Evolutionary conservation across 23 tunicate species (phyloP).

Genomic region (Halocynthia aurantium): DNA sequence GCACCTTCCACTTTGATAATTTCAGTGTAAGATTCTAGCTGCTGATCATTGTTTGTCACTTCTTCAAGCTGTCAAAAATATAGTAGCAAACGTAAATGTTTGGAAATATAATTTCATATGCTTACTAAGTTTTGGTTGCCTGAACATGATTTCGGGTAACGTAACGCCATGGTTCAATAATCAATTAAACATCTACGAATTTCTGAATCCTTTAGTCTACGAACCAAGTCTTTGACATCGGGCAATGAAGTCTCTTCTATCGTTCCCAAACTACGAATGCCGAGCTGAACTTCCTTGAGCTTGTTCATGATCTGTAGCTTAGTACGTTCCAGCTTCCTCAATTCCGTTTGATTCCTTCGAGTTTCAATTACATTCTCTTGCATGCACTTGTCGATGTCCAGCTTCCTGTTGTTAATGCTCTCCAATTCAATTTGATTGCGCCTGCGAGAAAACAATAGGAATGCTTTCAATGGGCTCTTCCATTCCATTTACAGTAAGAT

Average conservation of each 20-base stretch:
- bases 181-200: no score
- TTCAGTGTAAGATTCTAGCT: conserved; percentile 34
- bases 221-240: conserved; percentile 49
- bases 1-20: conserved; percentile 27
- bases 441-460: no score
- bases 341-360: conserved; percentile 19
- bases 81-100: no score
- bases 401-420: background rate
- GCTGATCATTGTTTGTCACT: conserved; percentile 60
- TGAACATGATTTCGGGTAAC: no score
- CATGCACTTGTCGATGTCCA: background rate
- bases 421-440: conserved; percentile 15
- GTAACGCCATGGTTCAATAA: no score
- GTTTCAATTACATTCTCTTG: conserved; percentile 3
- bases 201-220: no score
- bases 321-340: conserved; percentile 21
- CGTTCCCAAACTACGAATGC: conserved; percentile 41
- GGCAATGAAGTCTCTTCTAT: conserved; percentile 58
- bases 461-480: no score
- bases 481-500: no score
- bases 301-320: conserved; percentile 23
- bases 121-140: no score
- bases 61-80: conserved; percentile 30
- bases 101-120: no score
- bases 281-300: conserved; percentile 36